Evolutionary conservation across 2,113 vertebrate species (phyloP).

Genomic region (Eulemur rufifrons): DNA sequence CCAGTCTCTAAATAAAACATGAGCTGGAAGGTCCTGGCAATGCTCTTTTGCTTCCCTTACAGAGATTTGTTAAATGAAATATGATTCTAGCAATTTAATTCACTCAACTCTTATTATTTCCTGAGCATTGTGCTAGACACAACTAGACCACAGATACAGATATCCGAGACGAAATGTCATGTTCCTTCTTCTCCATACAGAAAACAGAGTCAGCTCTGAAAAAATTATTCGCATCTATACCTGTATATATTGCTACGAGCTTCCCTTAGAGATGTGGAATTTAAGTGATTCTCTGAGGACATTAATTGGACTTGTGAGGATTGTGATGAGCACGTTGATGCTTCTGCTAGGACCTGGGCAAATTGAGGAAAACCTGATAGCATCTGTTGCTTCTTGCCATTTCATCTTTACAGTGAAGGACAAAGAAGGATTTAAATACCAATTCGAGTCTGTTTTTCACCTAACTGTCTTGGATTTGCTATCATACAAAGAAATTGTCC

Average conservation of each 20-base stretch:
- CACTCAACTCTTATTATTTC: neutral
- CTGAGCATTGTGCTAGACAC: neutral
- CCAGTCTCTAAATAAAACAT: neutral
- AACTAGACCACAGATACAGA: neutral
- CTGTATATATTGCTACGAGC: neutral
- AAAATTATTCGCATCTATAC: neutral
- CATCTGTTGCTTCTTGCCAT: neutral
- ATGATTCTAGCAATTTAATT: constrained; percentile 41
- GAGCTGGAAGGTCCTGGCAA: neutral
- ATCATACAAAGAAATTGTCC: neutral
- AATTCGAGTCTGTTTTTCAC: neutral
- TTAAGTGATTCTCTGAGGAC: neutral
- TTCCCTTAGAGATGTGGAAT: neutral
- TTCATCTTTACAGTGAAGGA: neutral
- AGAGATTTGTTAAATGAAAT: constrained; percentile 50
- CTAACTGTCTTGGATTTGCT: neutral
- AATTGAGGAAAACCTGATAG: neutral
- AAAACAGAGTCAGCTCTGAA: neutral
- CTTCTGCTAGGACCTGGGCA: neutral
- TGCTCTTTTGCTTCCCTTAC: neutral
- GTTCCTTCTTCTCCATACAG: neutral
- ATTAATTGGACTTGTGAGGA: neutral
- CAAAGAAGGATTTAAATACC: neutral
- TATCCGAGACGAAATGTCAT: neutral
- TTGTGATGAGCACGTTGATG: neutral